Evolutionary conservation across 2,888 invertebrate genomes (phyloP), one percentile per base, ranked within the genome.

Genomic region (Drosophila neutralis): DNA sequence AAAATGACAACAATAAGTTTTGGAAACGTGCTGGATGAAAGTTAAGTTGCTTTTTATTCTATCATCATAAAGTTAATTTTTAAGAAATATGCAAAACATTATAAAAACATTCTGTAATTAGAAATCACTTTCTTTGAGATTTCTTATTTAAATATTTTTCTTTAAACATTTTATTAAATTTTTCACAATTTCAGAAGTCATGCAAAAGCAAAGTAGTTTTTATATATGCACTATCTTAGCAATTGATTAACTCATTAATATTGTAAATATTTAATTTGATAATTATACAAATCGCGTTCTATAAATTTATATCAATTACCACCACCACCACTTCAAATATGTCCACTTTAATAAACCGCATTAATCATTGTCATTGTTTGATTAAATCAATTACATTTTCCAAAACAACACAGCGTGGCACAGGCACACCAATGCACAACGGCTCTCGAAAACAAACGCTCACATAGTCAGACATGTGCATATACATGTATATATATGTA

Each of bases 301-400:
- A 38, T 42, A 15, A 11, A 35, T 13, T 45, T 36, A 11, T 24
- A 48, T 69, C 8, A 36, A 11, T 5, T 15, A 15, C 51, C 66
- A 31, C 40, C 2, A 13, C n/a, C 27, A 40, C 40, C 35, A 31
- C 35, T 27, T 10, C 21, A 29, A 35, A 29, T 40, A 27, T 21
- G 42, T 10, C 42, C 6, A 27, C 60, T 54, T 35, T 61, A 24
- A 54, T 71, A 56, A 58, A 56, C 36, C 61, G 33, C 66, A 80
- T 81, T 80, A 65, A 76, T 81, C 71, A 65, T 69, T 76, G 73
- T 76, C 78, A 78, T 82, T 81, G 73, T 76, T 81, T 78, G 80
- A 81, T 78, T 81, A 73, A 78, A 81, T 82, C 82, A 82, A 81
- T 81, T 81, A 67, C 53, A 78, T 76, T 76, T 64, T 67, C 52